A percentile compares a stretch with the other conserved stretches of the same genome.
phyloP scores from a whole-genome alignment of 2,797 vertebrate species.

The Alosa sapidissima region DNA sequence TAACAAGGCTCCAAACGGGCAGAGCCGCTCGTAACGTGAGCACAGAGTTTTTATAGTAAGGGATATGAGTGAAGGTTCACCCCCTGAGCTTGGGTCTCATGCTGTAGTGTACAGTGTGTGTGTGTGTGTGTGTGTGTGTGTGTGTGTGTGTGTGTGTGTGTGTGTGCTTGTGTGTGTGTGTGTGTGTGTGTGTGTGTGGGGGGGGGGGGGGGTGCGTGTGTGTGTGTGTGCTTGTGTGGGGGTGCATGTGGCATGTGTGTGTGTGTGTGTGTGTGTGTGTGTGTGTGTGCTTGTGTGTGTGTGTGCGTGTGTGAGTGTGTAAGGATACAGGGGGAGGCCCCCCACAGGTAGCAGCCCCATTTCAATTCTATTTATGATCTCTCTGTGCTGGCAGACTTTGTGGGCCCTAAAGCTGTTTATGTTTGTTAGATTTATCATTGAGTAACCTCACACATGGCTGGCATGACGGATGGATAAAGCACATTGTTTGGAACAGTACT shows the following conservation, averaged over 20 bases:
- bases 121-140: neutral
- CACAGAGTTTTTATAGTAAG: conserved; percentile 27
- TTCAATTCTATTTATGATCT: conserved; percentile 7
- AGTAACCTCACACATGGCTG: neutral
- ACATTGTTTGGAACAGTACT: neutral
- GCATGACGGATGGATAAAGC: neutral
- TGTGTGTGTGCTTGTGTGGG: neutral
- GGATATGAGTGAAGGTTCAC: conserved; percentile 25
- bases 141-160: neutral
- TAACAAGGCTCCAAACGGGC: neutral
- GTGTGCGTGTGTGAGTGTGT: neutral
- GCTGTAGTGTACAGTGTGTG: neutral
- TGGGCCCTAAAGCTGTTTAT: conserved; percentile 17
- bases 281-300: neutral
- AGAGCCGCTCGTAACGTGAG: neutral
- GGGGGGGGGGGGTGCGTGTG: neutral
- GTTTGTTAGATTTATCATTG: neutral
- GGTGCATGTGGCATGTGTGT: neutral
- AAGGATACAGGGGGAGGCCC: neutral
- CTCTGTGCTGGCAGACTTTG: neutral
- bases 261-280: neutral
- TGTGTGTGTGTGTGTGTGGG: neutral
- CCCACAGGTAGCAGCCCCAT: neutral
- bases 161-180: conserved; percentile 4
- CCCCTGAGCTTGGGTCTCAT: conserved; percentile 11